Percentiles rank a stretch among this genome's conserved stretches.
phyloP scores from a whole-genome alignment of 2,888 invertebrate species.

The Cantharis rufa region DNA sequence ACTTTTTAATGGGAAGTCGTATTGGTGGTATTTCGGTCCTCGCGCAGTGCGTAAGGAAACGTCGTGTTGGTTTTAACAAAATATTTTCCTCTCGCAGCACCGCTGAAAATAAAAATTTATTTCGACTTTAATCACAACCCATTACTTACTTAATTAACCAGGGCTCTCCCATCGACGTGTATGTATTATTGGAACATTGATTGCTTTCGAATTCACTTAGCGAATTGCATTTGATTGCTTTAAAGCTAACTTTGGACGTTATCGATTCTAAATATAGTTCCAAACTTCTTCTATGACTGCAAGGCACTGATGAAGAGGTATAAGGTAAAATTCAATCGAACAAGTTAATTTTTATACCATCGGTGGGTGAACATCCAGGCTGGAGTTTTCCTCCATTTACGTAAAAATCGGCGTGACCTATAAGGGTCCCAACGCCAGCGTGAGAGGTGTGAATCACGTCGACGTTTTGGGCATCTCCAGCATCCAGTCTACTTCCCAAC shows the following conservation, averaged over 20 bases:
- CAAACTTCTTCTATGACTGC: slow-evolving; percentile 24
- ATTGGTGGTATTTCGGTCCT: neutral
- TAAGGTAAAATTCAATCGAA: neutral
- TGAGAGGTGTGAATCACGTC: slow-evolving; percentile 26
- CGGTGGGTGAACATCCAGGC: slow-evolving; percentile 13
- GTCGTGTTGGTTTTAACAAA: slow-evolving; percentile 7
- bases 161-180: slow-evolving; percentile 23
- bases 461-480: slow-evolving; percentile 18
- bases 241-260: slow-evolving; percentile 18
- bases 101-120: slow-evolving; percentile 9
- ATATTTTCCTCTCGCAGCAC: slow-evolving; percentile 13
- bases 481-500: slow-evolving; percentile 2
- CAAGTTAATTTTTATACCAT: slow-evolving; percentile 6
- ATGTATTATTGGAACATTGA: slow-evolving; percentile 21
- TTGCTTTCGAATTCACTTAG: slow-evolving; percentile 18
- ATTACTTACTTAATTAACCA: slow-evolving; percentile 18
- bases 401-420: slow-evolving; percentile 26
- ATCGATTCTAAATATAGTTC: slow-evolving; percentile 26
- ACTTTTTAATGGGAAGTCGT: neutral
- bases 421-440: neutral
- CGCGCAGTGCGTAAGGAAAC: slow-evolving; percentile 9
- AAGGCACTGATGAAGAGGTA: slow-evolving; percentile 14
- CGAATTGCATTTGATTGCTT: slow-evolving; percentile 19
- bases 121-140: neutral
- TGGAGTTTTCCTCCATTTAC: slow-evolving; percentile 24